Percentiles rank a stretch among this genome's conserved stretches.
Conservation (phyloP, 2,888 invertebrate species). For the Seladonia tumulorum region DNA sequence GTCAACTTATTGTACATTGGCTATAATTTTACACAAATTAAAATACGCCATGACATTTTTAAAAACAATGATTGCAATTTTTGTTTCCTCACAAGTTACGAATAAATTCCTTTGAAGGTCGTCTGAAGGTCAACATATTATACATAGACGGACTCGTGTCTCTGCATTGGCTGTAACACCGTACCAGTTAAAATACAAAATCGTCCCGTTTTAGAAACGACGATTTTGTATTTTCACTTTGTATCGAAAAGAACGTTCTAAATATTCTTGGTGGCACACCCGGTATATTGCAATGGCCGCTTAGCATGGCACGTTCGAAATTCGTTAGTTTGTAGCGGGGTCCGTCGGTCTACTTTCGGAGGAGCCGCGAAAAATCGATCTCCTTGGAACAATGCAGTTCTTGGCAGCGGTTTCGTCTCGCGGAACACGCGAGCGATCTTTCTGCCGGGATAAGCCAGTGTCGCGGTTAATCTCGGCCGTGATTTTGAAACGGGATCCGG, state of each 20-base stretch:
- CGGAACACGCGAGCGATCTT: conserved; percentile 7
- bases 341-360: not conserved
- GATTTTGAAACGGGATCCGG: conserved; percentile 63
- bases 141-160: too few species aligned
- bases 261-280: not conserved
- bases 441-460: conserved; percentile 40
- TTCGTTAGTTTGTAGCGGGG: not conserved
- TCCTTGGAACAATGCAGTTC: not conserved
- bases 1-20: too few species aligned
- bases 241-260: not conserved
- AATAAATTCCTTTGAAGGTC: too few species aligned
- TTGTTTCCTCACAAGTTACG: too few species aligned
- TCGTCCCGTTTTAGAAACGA: not conserved
- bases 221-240: not conserved
- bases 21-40: too few species aligned
- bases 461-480: conserved; percentile 57
- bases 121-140: too few species aligned
- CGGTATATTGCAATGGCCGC: not conserved
- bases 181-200: not conserved
- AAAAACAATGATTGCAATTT: too few species aligned
- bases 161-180: too few species aligned
- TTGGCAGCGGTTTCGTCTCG: not conserved
- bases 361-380: not conserved
- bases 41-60: too few species aligned
- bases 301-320: not conserved